Conservation (phyloP, 2,888 invertebrate species). For the Caenorhabditis wallacei region DNA sequence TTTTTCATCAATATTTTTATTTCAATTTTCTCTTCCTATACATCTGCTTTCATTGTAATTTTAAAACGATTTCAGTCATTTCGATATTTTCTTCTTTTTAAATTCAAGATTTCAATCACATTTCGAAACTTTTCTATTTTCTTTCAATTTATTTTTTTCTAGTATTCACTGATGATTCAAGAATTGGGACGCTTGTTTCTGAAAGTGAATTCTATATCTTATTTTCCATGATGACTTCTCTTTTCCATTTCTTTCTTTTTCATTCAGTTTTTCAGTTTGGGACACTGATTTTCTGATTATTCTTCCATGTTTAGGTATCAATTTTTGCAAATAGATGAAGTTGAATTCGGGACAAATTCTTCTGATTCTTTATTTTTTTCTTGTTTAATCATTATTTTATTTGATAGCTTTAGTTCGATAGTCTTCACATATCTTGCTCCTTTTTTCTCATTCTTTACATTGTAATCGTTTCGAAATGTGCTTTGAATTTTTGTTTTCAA, state of each 20-base stretch:
- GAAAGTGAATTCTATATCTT: slow-evolving; percentile 19
- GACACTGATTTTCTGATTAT: slow-evolving; percentile 39
- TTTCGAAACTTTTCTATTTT: slow-evolving; percentile 30
- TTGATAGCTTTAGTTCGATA: slow-evolving; percentile 57
- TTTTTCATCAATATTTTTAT: slow-evolving; percentile 7
- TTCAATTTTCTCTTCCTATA: slow-evolving; percentile 2
- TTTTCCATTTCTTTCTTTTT: slow-evolving; percentile 2
- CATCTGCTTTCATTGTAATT: slow-evolving; percentile 47
- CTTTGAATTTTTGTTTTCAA: neutral
- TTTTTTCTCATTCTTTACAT: slow-evolving; percentile 25
- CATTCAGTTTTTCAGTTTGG: slow-evolving; percentile 45
- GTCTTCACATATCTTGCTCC: slow-evolving; percentile 51
- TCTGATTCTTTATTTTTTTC: neutral
- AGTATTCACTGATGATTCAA: slow-evolving; percentile 33
- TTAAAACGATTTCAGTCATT: slow-evolving; percentile 14
- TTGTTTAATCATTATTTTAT: slow-evolving; percentile 26
- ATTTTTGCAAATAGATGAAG: slow-evolving; percentile 24
- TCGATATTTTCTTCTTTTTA: neutral
- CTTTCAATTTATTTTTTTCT: neutral
- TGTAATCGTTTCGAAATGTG: slow-evolving; percentile 37
- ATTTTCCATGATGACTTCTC: slow-evolving; percentile 16
- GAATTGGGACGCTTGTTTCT: slow-evolving; percentile 61
- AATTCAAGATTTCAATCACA: slow-evolving; percentile 31
- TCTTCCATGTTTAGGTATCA: slow-evolving; percentile 51
- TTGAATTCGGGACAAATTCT: slow-evolving; percentile 53